Percentiles rank a stretch among this genome's conserved stretches.
Evolutionary conservation across 2,888 invertebrate genomes (phyloP).

Genomic region (Pediacus dermestoides): DNA sequence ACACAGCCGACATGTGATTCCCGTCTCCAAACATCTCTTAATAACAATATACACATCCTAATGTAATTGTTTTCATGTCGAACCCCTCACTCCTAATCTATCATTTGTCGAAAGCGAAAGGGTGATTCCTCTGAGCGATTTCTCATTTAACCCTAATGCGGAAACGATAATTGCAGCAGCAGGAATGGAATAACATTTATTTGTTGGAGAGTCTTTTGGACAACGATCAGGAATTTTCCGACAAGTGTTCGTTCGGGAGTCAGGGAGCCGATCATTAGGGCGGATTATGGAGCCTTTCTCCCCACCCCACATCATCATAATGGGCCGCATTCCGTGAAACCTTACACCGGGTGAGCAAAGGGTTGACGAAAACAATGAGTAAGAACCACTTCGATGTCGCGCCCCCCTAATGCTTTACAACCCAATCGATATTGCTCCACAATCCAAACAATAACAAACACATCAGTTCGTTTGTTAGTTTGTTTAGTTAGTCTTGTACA

Average conservation of each 20-base stretch:
- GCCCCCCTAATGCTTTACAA: not conserved
- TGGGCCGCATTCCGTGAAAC: slow-evolving; percentile 35
- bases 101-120: slow-evolving; percentile 38
- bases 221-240: slow-evolving; percentile 7
- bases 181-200: slow-evolving; percentile 42
- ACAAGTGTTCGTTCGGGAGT: slow-evolving; percentile 7
- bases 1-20: slow-evolving; percentile 35
- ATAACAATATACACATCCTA: slow-evolving; percentile 34
- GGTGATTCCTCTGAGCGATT: slow-evolving; percentile 35
- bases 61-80: slow-evolving; percentile 38
- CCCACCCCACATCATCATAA: slow-evolving; percentile 9
- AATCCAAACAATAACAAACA: slow-evolving; percentile 4
- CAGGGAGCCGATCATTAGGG: slow-evolving; percentile 26
- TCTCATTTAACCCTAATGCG: slow-evolving; percentile 40
- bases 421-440: slow-evolving; percentile 6
- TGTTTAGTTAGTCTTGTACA: too few relatives aligned
- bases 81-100: slow-evolving; percentile 40
- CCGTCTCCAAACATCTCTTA: slow-evolving; percentile 34
- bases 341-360: slow-evolving; percentile 33
- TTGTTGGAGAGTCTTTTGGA: slow-evolving; percentile 9
- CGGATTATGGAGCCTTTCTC: slow-evolving; percentile 29
- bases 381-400: slow-evolving; percentile 23
- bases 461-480: too few relatives aligned
- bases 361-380: slow-evolving; percentile 41
- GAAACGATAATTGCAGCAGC: slow-evolving; percentile 47